Percentiles rank a stretch among this genome's conserved stretches.
Evolutionary conservation across 2,888 invertebrate species (phyloP).

Genomic region (Diogma glabrata): DNA sequence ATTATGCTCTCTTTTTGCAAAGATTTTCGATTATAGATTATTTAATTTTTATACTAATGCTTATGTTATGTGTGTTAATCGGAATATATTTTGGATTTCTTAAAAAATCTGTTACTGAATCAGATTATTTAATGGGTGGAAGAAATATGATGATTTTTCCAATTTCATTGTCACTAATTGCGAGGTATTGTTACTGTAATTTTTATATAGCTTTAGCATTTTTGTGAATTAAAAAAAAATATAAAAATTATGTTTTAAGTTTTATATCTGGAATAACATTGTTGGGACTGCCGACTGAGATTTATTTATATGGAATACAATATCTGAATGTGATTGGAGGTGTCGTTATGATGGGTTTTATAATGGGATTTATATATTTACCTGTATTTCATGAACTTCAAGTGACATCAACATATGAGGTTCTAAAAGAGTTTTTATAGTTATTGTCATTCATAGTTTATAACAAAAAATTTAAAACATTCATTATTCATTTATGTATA

Average conservation of each 20-base stretch:
- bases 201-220: too few species aligned
- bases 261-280: slow-evolving; percentile 69
- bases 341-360: slow-evolving; percentile 50
- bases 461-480: too few species aligned
- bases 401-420: slow-evolving; percentile 71
- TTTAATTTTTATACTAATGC: slow-evolving; percentile 44
- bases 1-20: slow-evolving; percentile 31
- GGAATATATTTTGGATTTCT: slow-evolving; percentile 71
- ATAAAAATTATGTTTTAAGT: slow-evolving; percentile 37
- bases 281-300: slow-evolving; percentile 66
- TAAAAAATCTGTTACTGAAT: slow-evolving; percentile 47
- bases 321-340: slow-evolving; percentile 55
- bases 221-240: too few species aligned
- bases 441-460: too few species aligned
- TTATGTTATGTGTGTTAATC: slow-evolving; percentile 57
- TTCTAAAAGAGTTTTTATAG: too few species aligned
- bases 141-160: slow-evolving; percentile 68
- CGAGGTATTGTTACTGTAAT: slow-evolving; percentile 59
- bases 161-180: slow-evolving; percentile 68
- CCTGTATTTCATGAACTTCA: slow-evolving; percentile 64
- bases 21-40: slow-evolving; percentile 35
- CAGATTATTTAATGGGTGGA: slow-evolving; percentile 70
- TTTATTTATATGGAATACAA: slow-evolving; percentile 70
- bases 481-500: too few species aligned
- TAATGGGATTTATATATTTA: slow-evolving; percentile 55